A percentile compares a stretch with the other conserved stretches of the same genome.
Conservation (phyloP, 1,140 invertebrate genomes). For the Drosophila tani region DNA sequence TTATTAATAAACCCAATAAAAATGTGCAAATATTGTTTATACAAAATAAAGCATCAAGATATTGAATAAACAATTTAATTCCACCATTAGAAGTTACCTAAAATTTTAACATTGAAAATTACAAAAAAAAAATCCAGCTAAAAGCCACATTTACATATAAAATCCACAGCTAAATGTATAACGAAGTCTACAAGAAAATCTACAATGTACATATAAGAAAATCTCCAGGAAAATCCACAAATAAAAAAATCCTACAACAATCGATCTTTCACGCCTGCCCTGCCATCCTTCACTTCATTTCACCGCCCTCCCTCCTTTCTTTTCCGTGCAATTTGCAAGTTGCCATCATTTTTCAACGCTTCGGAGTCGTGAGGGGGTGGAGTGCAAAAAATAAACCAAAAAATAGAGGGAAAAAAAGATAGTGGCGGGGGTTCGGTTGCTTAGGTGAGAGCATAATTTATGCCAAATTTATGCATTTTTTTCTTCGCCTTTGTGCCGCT, state of each 20-base stretch:
- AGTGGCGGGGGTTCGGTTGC: slow-evolving; percentile 14
- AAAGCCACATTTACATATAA: background rate
- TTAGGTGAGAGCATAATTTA: slow-evolving; percentile 58
- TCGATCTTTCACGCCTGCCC: slow-evolving; percentile 49
- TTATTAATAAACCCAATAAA: too few species aligned
- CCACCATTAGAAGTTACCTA: too few species aligned
- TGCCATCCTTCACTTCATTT: slow-evolving; percentile 13
- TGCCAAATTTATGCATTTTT: slow-evolving; percentile 61
- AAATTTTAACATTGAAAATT: too few species aligned
- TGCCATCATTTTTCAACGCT: slow-evolving; percentile 61
- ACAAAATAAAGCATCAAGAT: too few species aligned
- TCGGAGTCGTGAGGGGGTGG: slow-evolving; percentile 46
- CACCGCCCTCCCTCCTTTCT: background rate
- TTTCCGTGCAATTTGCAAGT: slow-evolving; percentile 28
- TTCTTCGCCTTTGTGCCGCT: slow-evolving; percentile 8
- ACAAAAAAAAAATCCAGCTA: too few species aligned
- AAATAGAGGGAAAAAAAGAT: background rate
- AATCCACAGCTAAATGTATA: background rate
- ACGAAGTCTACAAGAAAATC: background rate
- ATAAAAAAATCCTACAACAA: slow-evolving; percentile 18
- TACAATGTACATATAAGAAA: background rate
- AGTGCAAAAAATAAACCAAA: slow-evolving; percentile 3
- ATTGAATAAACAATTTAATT: background rate
- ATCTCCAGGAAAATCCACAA: background rate
- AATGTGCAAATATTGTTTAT: too few species aligned